Evolutionary conservation across 2,888 invertebrate species (phyloP).

Genomic region (Galerucella pusilla): DNA sequence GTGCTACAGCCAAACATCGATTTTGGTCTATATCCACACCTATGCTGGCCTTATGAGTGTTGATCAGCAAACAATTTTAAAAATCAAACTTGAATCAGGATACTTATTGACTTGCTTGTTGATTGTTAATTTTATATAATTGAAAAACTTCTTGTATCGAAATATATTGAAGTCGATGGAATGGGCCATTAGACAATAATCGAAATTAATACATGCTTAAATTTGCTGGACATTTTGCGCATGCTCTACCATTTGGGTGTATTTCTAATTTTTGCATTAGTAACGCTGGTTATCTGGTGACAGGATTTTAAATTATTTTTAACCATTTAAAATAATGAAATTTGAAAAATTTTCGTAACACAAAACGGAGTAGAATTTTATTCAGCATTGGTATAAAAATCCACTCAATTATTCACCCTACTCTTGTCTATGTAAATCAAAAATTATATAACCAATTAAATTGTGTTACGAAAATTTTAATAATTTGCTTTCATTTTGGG

Average conservation of each 20-base stretch:
- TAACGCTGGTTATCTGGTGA: constrained; percentile 57
- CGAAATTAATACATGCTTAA: background rate
- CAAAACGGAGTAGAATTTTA: background rate
- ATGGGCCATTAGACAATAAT: background rate
- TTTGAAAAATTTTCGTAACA: background rate
- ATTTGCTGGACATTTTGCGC: constrained; percentile 36
- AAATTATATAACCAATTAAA: background rate
- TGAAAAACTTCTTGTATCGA: background rate
- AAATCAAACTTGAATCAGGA: too few species aligned
- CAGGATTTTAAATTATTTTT: constrained; percentile 36
- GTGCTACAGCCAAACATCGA: too few species aligned
- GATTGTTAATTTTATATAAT: too few species aligned
- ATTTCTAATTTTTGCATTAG: constrained; percentile 57
- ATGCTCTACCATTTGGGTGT: constrained; percentile 57
- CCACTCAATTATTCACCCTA: too few species aligned
- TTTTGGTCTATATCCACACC: too few species aligned
- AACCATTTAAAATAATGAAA: background rate
- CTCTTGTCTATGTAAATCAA: too few species aligned
- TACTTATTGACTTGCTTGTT: too few species aligned
- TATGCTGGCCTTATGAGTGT: too few species aligned
- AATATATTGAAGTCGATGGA: background rate
- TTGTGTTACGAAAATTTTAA: constrained; percentile 1
- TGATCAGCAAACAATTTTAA: too few species aligned
- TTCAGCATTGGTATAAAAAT: background rate
- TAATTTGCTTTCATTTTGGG: constrained; percentile 1